These are phyloP conservation scores for Sicus ferrugineus DNA, from an alignment of 2,888 invertebrate species.

Conservation along the genomic window DNA sequence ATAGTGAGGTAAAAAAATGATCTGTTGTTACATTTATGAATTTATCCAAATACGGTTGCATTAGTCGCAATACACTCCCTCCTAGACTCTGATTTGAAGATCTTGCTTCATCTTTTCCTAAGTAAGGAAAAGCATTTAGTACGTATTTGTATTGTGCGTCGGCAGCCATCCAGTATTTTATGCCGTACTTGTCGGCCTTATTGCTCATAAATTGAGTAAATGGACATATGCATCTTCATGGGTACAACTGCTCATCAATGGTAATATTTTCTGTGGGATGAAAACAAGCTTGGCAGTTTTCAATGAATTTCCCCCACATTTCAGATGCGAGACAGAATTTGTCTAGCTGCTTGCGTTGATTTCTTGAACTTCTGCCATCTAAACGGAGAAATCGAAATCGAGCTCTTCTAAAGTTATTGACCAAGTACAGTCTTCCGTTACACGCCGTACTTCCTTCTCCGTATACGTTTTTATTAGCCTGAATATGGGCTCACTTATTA, in stretches of 20 bases:
- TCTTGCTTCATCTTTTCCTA: neutral
- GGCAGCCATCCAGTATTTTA: neutral
- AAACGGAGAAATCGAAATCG: no score
- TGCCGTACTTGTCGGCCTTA: neutral
- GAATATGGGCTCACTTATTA: no score
- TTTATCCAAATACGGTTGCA: constrained; percentile 8
- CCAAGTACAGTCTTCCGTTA: no score
- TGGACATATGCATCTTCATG: neutral
- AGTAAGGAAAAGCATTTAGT: neutral
- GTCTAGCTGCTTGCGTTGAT: no score
- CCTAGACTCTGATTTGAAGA: constrained; percentile 5
- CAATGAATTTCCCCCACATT: neutral
- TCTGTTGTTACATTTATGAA: constrained; percentile 8
- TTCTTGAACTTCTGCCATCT: no score
- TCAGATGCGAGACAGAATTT: neutral
- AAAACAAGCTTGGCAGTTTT: no score
- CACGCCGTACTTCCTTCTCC: no score
- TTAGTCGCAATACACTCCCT: neutral
- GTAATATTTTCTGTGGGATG: no score
- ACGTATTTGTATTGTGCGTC: neutral
- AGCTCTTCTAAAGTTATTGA: no score
- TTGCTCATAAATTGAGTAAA: neutral
- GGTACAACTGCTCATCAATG: neutral
- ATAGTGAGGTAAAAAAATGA: constrained; percentile 3
- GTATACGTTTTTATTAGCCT: no score